Evolutionary conservation across 2,888 invertebrate genomes (phyloP).

Genomic region (Temnothorax ravouxi): DNA sequence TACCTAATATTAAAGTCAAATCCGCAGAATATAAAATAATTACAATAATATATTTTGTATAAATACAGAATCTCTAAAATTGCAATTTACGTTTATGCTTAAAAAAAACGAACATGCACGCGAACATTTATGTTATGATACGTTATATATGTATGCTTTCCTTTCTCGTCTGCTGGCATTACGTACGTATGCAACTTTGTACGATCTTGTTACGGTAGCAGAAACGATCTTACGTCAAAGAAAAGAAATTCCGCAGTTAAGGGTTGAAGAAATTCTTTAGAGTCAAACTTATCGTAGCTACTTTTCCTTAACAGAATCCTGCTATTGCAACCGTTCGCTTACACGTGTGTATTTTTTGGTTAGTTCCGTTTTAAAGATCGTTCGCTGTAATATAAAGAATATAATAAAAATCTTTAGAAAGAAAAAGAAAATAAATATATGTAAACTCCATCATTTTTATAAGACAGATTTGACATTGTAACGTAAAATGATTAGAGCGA

Average conservation of each 20-base stretch:
- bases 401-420: background rate
- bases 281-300: constrained; percentile 62
- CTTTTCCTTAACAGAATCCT: constrained; percentile 62
- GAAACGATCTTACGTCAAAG: constrained; percentile 49
- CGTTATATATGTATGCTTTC: constrained; percentile 13
- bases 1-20: background rate
- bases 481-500: background rate
- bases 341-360: constrained; percentile 47
- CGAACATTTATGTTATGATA: constrained; percentile 13
- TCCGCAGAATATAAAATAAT: constrained; percentile 1
- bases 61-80: background rate
- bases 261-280: constrained; percentile 65
- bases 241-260: constrained; percentile 64
- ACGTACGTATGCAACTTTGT: constrained; percentile 47
- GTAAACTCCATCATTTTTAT: background rate
- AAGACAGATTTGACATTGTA: background rate
- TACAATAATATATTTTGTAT: too few relatives aligned
- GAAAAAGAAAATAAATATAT: background rate
- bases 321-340: constrained; percentile 57
- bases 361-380: constrained; percentile 41
- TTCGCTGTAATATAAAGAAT: constrained; percentile 6
- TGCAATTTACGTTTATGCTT: constrained; percentile 28
- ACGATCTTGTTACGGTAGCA: constrained; percentile 38
- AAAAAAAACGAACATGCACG: constrained; percentile 11
- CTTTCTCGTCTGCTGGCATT: constrained; percentile 31